These are phyloP conservation scores for Drosophila nasuta DNA, from an alignment of 1,140 invertebrate genomes.

Conservation along the genomic window DNA sequence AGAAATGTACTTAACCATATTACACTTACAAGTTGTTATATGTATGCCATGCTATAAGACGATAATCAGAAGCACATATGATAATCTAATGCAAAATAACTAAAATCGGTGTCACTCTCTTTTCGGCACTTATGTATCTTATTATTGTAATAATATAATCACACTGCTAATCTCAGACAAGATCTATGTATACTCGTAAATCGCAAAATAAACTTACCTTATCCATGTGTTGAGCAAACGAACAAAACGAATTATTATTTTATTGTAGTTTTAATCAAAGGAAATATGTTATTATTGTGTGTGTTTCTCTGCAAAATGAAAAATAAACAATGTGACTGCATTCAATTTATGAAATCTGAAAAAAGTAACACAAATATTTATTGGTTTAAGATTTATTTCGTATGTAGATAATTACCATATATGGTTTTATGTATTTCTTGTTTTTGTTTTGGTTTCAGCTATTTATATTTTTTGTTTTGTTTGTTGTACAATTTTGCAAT, in stretches of 20 bases:
- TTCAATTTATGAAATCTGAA: too few relatives aligned
- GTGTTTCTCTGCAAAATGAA: too few relatives aligned
- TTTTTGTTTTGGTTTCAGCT: constrained; percentile 5
- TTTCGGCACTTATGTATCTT: constrained; percentile 14
- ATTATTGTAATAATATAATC: constrained; percentile 9
- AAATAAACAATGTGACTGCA: too few relatives aligned
- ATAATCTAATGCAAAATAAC: constrained; percentile 31
- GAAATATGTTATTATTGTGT: too few relatives aligned
- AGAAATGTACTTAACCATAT: constrained; percentile 34
- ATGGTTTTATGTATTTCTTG: constrained; percentile 10
- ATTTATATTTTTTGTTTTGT: constrained; percentile 21
- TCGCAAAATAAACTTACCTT: constrained; percentile 43
- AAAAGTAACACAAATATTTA: neutral
- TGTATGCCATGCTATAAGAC: constrained; percentile 44
- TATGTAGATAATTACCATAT: constrained; percentile 12
- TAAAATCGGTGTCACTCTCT: constrained; percentile 10
- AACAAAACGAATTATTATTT: neutral
- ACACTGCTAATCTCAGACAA: constrained; percentile 10
- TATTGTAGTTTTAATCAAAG: too few relatives aligned
- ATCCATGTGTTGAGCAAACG: constrained; percentile 52
- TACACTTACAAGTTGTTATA: constrained; percentile 29
- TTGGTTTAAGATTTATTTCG: constrained; percentile 24
- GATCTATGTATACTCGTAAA: constrained; percentile 49
- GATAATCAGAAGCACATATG: constrained; percentile 78
- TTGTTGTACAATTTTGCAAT: constrained; percentile 46